Percentiles rank a stretch among this genome's conserved stretches.
These are phyloP conservation scores for Knipowitschia caucasica DNA, from an alignment of 2,797 vertebrate genomes.

Conservation along the genomic window DNA sequence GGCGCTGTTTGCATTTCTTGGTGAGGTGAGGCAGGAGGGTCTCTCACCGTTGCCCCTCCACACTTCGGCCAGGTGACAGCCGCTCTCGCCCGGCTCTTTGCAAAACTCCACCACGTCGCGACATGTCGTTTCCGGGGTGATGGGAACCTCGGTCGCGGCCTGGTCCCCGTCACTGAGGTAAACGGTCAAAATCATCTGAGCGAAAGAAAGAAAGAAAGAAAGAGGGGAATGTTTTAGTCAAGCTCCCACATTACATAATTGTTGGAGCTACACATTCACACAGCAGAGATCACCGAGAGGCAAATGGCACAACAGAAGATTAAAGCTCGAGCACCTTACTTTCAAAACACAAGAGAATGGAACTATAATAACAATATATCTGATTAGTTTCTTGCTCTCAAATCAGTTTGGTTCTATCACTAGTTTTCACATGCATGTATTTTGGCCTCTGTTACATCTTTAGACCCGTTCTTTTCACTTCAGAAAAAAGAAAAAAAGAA, in stretches of 20 bases:
- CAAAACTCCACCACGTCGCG: constrained; percentile 97
- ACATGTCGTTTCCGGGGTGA: constrained; percentile 96
- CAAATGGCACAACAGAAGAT: not conserved
- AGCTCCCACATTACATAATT: not conserved
- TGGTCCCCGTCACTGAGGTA: constrained; percentile 97
- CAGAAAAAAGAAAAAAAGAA: too few species aligned
- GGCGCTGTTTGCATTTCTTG: not conserved
- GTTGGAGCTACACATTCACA: not conserved
- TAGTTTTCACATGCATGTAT: too few species aligned
- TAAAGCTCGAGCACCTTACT: not conserved
- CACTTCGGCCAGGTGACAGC: constrained; percentile 96
- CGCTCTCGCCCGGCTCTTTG: constrained; percentile 93
- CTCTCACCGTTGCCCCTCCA: constrained; percentile 94
- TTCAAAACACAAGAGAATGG: too few species aligned
- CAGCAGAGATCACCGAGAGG: not conserved
- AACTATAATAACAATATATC: too few species aligned
- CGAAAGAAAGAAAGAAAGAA: constrained; percentile 6
- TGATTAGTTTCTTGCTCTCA: too few species aligned
- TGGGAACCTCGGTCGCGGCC: constrained; percentile 92
- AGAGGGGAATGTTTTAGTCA: not conserved
- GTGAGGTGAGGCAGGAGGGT: not conserved
- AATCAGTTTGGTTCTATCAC: too few species aligned
- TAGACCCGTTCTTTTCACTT: too few species aligned
- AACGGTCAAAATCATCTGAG: constrained; percentile 98
- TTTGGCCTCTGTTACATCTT: too few species aligned